Evolutionary conservation across 2,797 vertebrate species (phyloP), one percentile per base, ranked within the genome.

Genomic region (Menidia menidia): DNA sequence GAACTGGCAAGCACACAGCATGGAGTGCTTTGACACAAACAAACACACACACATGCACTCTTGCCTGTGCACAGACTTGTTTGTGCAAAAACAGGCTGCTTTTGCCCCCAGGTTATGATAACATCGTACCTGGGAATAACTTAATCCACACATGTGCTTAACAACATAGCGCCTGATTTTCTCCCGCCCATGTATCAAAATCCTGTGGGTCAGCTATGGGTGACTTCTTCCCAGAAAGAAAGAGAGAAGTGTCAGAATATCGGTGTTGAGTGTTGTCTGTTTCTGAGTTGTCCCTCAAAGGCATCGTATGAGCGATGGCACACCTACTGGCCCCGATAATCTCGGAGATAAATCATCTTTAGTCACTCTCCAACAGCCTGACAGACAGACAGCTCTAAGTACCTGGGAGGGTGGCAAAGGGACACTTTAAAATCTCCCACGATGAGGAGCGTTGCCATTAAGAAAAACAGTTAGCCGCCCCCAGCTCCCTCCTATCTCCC

Each of bases 301-400:
- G 77, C 71, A 60, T 16, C 3, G 14, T 56, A 56, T 87, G 89
- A 91, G 83, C 60, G 72, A 89, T 71, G 69, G 79, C 30, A 33
- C 53, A 60, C 78, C 87, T 71, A 59, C 71, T 60, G 77, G 90
- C 83, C 77, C 69, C 33, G 71, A 84, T 87, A 80, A 88, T 88
- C 87, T 80, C 6, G 30, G 32, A 80, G 88, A 91, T 90, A 88
- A 88, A 90, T 92, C 89, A 90, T 89, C 86, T 90, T 82, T 82
- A 90, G 84, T 80, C 78, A 56, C 81, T 82, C 68, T 78, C 77
- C 75, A 84, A 78, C 76, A 73, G 80, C 59, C 78, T 87, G 89
- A 88, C 87, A 91, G 87, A 88, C 88, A 88, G 89, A 87, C 86
- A 90, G 73, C 77, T 75, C 88, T 90, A 92, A 93, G 90, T 90